Conservation (phyloP, 2,113 vertebrate genomes). For the Loxodonta africana region DNA sequence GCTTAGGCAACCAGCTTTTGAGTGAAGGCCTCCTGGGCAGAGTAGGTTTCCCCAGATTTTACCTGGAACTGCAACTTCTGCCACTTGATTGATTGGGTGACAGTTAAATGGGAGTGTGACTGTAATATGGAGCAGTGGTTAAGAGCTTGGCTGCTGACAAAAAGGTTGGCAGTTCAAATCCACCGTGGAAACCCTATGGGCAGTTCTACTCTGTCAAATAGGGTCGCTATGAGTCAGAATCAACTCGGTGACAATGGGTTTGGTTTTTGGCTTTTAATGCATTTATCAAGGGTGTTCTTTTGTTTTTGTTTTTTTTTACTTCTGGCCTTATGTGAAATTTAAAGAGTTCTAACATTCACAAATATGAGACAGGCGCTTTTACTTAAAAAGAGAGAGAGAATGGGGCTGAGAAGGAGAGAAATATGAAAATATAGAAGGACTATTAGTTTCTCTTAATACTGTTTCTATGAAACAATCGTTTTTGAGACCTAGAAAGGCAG, state of each 20-base stretch:
- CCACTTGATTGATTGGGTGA: slow-evolving; percentile 11
- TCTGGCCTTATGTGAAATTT: slow-evolving; percentile 31
- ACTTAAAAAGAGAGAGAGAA: neutral
- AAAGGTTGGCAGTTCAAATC: too few species aligned
- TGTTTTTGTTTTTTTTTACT: neutral
- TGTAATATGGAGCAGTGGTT: neutral
- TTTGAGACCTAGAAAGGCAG: slow-evolving; percentile 37
- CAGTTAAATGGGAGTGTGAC: neutral
- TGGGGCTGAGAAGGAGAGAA: neutral
- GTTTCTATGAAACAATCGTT: slow-evolving; percentile 55
- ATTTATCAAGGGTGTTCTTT: slow-evolving; percentile 9
- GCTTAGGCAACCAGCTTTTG: neutral
- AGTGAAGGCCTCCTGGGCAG: neutral
- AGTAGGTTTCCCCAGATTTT: neutral
- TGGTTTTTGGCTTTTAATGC: neutral
- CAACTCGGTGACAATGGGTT: too few species aligned
- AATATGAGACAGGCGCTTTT: slow-evolving; percentile 7
- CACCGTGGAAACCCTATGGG: too few species aligned
- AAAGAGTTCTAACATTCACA: slow-evolving; percentile 1
- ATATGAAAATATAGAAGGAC: neutral
- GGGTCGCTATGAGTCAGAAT: too few species aligned
- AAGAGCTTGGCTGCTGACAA: too few species aligned
- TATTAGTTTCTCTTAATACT: slow-evolving; percentile 22
- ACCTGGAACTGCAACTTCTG: neutral
- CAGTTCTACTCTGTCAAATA: too few species aligned